Percentiles rank a stretch among this genome's conserved stretches.
Evolutionary conservation across 2,888 invertebrate species (phyloP).

Genomic region (Andrena dorsata): DNA sequence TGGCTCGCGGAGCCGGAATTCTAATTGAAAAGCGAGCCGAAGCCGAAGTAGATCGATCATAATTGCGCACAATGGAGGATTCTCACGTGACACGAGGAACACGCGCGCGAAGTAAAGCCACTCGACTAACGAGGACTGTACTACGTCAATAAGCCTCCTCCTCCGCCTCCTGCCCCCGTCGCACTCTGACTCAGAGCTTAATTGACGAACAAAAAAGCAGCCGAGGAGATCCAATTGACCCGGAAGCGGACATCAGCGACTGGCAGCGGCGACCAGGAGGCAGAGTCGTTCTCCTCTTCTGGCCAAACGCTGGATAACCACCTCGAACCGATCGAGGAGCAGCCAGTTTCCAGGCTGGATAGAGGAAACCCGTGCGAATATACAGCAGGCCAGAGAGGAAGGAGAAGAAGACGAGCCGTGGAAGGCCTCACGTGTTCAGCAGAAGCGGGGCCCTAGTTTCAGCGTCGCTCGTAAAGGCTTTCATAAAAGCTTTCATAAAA

Average conservation of each 20-base stretch:
- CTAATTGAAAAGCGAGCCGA: neutral
- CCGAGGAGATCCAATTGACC: slow-evolving; percentile 76
- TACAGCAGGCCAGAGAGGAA: slow-evolving; percentile 34
- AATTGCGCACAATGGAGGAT: slow-evolving; percentile 8
- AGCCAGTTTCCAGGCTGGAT: slow-evolving; percentile 16
- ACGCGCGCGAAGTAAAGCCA: slow-evolving; percentile 3
- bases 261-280: slow-evolving; percentile 3
- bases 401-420: neutral
- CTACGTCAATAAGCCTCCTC: slow-evolving; percentile 60
- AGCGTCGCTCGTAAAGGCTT: slow-evolving; percentile 79
- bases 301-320: neutral
- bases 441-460: slow-evolving; percentile 78
- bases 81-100: slow-evolving; percentile 12
- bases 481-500: slow-evolving; percentile 83
- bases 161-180: slow-evolving; percentile 3
- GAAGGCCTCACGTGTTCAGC: slow-evolving; percentile 78
- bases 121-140: slow-evolving; percentile 42
- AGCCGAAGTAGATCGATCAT: neutral
- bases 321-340: neutral
- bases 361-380: slow-evolving; percentile 35
- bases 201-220: slow-evolving; percentile 75
- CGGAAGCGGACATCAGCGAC: slow-evolving; percentile 75
- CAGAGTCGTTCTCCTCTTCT: neutral
- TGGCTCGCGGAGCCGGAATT: neutral
- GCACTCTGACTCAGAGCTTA: slow-evolving; percentile 76